phyloP scores from a whole-genome alignment of 2,113 vertebrate species.

The Silurus meridionalis region DNA sequence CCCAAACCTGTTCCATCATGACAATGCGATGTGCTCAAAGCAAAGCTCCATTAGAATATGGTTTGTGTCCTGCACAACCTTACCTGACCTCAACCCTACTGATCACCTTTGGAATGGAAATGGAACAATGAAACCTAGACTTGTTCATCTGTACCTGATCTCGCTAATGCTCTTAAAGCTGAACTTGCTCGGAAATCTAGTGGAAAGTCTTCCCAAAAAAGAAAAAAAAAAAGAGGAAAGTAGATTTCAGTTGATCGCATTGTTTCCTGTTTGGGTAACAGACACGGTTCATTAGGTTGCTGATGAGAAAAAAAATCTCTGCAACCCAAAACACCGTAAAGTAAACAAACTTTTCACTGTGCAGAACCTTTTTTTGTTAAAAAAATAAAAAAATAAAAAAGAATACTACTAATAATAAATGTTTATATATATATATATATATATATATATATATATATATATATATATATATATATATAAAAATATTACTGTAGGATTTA shows the following conservation, averaged over 20 bases:
- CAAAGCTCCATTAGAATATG: neutral
- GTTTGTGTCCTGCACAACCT: neutral
- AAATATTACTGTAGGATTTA: neutral
- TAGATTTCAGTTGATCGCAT: neutral
- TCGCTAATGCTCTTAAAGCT: neutral
- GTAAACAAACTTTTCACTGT: too few relatives aligned
- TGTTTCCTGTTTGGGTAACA: too few relatives aligned
- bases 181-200: neutral
- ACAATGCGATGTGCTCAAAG: neutral
- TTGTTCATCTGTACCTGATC: neutral
- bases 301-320: too few relatives aligned
- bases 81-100: neutral
- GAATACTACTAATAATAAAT: too few relatives aligned
- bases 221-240: neutral
- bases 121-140: neutral
- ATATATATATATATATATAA: too few relatives aligned
- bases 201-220: neutral
- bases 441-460: too few relatives aligned
- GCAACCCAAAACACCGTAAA: too few relatives aligned
- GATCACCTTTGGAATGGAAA: neutral
- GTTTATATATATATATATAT: too few relatives aligned
- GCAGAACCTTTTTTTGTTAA: too few relatives aligned
- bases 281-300: too few relatives aligned
- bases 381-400: too few relatives aligned
- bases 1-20: neutral